phyloP scores from a whole-genome alignment of 2,113 vertebrate species.

The Tupaia tana region DNA sequence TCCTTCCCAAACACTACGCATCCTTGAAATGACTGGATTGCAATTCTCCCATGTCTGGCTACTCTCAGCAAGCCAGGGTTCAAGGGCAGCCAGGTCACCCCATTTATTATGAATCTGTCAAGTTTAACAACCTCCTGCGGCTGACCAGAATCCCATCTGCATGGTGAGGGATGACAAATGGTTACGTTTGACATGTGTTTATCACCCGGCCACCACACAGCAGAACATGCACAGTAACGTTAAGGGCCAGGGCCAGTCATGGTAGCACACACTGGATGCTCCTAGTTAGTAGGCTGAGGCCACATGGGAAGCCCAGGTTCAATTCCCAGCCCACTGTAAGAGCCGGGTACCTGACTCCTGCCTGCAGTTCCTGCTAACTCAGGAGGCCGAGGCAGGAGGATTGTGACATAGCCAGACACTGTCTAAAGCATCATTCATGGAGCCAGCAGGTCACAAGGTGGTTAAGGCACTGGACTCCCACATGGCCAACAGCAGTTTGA shows the following conservation, averaged over 20 bases:
- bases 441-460: too few species aligned
- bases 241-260: not conserved
- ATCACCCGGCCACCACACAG: not conserved
- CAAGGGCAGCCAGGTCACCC: not conserved
- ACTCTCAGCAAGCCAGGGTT: not conserved
- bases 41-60: not conserved
- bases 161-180: not conserved
- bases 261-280: too few species aligned
- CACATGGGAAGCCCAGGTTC: too few species aligned
- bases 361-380: too few species aligned
- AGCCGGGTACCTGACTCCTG: too few species aligned
- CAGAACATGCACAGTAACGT: not conserved
- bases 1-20: not conserved
- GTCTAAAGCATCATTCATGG: too few species aligned
- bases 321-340: too few species aligned
- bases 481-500: too few species aligned
- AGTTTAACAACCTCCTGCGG: conserved; percentile 9
- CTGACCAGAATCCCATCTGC: not conserved
- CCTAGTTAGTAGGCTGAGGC: too few species aligned
- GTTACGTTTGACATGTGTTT: not conserved
- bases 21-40: not conserved
- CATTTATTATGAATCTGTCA: conserved; percentile 17
- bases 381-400: too few species aligned
- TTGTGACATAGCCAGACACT: too few species aligned
- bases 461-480: too few species aligned